Base-by-base conservation (phyloP, 2,888 invertebrate species). In the Pollenia griseotomentosa region DNA sequence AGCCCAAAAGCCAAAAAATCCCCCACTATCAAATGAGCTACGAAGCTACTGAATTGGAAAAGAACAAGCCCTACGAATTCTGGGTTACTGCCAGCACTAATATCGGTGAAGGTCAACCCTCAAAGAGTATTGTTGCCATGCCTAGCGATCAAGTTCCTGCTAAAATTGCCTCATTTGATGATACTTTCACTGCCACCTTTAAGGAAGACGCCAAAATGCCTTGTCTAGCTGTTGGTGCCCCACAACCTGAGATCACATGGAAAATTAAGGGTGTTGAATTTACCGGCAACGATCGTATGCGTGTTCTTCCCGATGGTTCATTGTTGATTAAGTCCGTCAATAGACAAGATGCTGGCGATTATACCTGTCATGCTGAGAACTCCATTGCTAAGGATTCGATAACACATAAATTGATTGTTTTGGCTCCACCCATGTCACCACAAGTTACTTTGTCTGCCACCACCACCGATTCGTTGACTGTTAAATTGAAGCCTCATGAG, bases 21-120 rank as follows among this genome's bases (percentile, higher is more conserved):
- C 96, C 96, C 55, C 96, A 97, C 19, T 96, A 97, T 89, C 96
- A 97, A 94, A 96, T 98, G 92, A 98, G 97, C 91, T 97, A 97
- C 92, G 97, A 98, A 91, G 97, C 98, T 14, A 96, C 96, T 42
- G 97, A 97, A 89, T 94, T 99, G 90, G 97, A 97, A 90, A 95
- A 95, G 91, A 96, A 96, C 89, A 96, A 96, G 88, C 96, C 97
- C 83, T 98, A 98, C 92, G 97, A 98, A 93, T 98, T 98, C 94
- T 98, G 98, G 97, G 98, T 98, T 0, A 98, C 98, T 6, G 98
- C 98, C 57, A 97, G 97, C 87, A 99, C 98, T 0, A 97, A 97
- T 89, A 98, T 98, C 91, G 98, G 98, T 0, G 98, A 98, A 94
- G 98, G 99, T 59, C 97, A 97, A 92, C 96, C 97, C 81, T 98